A percentile compares a stretch with the other conserved stretches of the same genome.
These are phyloP conservation scores for Rhinella marina DNA, from an alignment of 2,797 vertebrate genomes.

Conservation along the genomic window DNA sequence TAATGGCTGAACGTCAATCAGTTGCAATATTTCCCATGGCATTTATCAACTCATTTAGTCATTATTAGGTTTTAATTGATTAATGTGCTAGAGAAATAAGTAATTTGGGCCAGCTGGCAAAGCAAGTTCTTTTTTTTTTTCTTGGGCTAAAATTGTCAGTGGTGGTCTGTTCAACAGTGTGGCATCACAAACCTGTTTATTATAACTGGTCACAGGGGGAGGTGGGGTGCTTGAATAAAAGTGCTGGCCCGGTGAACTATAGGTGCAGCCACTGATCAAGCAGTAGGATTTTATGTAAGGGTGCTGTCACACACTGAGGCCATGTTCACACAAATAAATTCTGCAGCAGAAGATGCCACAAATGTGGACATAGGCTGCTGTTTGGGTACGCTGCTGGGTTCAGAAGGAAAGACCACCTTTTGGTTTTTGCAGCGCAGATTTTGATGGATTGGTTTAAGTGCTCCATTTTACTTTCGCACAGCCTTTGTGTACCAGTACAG, in stretches of 20 bases:
- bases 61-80: conserved; percentile 63
- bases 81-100: conserved; percentile 59
- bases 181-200: conserved; percentile 10
- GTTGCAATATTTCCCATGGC: conserved; percentile 57
- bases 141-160: conserved; percentile 30
- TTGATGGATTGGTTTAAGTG: too few species aligned
- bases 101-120: conserved; percentile 56
- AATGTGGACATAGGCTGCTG: too few species aligned
- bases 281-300: neutral
- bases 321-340: too few species aligned
- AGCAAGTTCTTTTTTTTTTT: conserved; percentile 20
- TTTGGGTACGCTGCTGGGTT: too few species aligned
- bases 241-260: neutral
- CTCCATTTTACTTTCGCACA: too few species aligned
- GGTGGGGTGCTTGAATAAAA: neutral
- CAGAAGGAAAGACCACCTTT: too few species aligned
- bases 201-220: conserved; percentile 15
- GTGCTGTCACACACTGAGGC: too few species aligned
- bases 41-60: conserved; percentile 59
- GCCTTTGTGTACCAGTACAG: too few species aligned
- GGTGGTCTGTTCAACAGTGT: conserved; percentile 37
- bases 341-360: too few species aligned
- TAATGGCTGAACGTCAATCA: conserved; percentile 55
- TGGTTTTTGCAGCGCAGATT: too few species aligned
- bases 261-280: neutral